A percentile compares a stretch with the other conserved stretches of the same genome.
These are phyloP conservation scores for Glyptemys insculpta DNA, from an alignment of 2,797 vertebrate genomes.

Conservation along the genomic window DNA sequence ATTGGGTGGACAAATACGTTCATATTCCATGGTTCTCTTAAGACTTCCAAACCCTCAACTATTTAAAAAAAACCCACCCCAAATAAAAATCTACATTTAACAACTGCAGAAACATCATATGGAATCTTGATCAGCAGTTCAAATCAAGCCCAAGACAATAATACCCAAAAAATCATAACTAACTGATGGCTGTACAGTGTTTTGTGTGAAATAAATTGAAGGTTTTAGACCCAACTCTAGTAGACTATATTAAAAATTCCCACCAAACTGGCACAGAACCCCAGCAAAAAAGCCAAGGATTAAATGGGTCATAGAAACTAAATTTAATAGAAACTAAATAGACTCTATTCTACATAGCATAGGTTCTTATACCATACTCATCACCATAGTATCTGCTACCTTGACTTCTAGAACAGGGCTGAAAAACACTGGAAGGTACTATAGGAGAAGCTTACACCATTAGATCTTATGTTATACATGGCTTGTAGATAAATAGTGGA, in stretches of 20 bases:
- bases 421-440: constrained; percentile 32
- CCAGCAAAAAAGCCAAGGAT: constrained; percentile 13
- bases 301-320: constrained; percentile 42
- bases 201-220: neutral
- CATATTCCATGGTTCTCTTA: neutral
- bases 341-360: neutral
- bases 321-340: constrained; percentile 9
- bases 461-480: neutral
- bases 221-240: neutral
- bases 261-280: neutral
- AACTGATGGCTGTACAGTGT: neutral
- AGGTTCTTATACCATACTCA: constrained; percentile 48
- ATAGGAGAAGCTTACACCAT: constrained; percentile 6
- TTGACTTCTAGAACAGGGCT: constrained; percentile 25
- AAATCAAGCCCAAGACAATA: constrained; percentile 16
- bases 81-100: neutral
- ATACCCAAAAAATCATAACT: neutral
- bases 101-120: neutral
- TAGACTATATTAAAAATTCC: constrained; percentile 2
- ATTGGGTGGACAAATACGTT: neutral
- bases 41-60: neutral
- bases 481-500: neutral
- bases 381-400: constrained; percentile 42
- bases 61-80: neutral
- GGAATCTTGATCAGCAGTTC: neutral